A percentile compares a stretch with the other conserved stretches of the same genome.
Evolutionary conservation across 1,140 invertebrate genomes (phyloP).

Genomic region (Bombus polaris): DNA sequence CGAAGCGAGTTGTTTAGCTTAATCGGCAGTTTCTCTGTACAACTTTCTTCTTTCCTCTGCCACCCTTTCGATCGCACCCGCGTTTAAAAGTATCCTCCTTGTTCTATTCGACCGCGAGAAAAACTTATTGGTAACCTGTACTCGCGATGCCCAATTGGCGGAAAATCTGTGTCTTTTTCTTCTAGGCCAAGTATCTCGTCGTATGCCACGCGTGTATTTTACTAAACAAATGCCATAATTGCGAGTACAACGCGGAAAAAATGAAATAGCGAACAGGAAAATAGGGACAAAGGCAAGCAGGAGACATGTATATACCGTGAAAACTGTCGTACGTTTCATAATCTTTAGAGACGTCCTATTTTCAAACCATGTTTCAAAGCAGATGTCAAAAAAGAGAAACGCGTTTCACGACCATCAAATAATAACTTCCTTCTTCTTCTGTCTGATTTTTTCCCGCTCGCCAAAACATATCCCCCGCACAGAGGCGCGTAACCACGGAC

Average conservation of each 20-base stretch:
- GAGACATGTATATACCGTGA: background rate
- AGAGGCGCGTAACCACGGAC: background rate
- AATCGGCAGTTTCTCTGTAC: background rate
- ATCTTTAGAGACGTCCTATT: too few species aligned
- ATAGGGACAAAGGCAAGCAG: background rate
- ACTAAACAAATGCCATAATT: background rate
- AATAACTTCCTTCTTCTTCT: background rate
- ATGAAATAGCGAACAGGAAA: background rate
- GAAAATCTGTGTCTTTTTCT: background rate
- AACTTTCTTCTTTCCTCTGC: background rate
- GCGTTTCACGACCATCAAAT: background rate
- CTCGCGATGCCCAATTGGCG: background rate
- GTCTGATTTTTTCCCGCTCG: background rate
- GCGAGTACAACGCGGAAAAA: background rate
- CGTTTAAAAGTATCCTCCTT: background rate
- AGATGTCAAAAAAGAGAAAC: background rate
- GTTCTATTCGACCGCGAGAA: too few species aligned
- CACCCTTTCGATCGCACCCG: background rate
- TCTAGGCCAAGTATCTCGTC: fast-evolving
- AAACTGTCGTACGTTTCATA: too few species aligned
- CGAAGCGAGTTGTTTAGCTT: conserved; percentile 10
- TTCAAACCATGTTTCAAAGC: background rate
- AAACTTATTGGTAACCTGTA: too few species aligned
- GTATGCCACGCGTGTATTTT: background rate
- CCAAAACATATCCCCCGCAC: background rate